phyloP scores from a whole-genome alignment of 2,797 vertebrate species.

The Tiaroga cobitis region DNA sequence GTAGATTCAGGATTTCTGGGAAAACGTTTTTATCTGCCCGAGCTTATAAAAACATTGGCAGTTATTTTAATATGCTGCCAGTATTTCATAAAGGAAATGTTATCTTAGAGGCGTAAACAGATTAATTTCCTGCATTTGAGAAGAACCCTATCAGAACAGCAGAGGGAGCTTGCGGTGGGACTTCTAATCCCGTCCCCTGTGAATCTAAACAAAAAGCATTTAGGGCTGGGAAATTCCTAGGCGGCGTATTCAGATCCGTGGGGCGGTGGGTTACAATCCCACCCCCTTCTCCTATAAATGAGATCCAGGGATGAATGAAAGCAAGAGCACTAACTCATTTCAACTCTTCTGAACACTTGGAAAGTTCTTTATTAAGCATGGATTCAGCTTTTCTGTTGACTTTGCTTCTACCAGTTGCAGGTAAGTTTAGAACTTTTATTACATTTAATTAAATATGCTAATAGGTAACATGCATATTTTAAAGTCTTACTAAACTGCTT shows the following conservation, averaged over 20 bases:
- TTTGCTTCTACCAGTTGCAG: slow-evolving; percentile 51
- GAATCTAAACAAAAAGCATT: not conserved
- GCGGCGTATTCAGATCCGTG: slow-evolving; percentile 12
- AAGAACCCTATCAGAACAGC: slow-evolving; percentile 18
- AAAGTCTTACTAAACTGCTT: not conserved
- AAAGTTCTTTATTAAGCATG: slow-evolving; percentile 44
- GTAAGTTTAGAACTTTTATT: slow-evolving; percentile 43
- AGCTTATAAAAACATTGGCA: not conserved
- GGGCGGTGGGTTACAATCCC: slow-evolving; percentile 12
- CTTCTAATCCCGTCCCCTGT: not conserved
- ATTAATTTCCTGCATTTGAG: not conserved
- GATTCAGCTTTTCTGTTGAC: slow-evolving; percentile 15
- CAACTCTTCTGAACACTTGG: not conserved
- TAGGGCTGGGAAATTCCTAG: slow-evolving; percentile 48
- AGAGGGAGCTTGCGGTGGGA: slow-evolving; percentile 16
- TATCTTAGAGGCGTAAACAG: not conserved
- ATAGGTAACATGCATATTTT: not conserved
- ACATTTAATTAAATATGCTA: not conserved
- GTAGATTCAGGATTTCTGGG: not conserved
- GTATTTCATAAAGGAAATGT: not conserved
- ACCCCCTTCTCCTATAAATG: slow-evolving; percentile 13
- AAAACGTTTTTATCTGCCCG: fast-evolving
- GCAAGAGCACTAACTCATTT: not conserved
- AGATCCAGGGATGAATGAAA: not conserved
- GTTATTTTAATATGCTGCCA: not conserved